Conservation (phyloP, 2,888 invertebrate species). For the Ophioninae sp. region DNA sequence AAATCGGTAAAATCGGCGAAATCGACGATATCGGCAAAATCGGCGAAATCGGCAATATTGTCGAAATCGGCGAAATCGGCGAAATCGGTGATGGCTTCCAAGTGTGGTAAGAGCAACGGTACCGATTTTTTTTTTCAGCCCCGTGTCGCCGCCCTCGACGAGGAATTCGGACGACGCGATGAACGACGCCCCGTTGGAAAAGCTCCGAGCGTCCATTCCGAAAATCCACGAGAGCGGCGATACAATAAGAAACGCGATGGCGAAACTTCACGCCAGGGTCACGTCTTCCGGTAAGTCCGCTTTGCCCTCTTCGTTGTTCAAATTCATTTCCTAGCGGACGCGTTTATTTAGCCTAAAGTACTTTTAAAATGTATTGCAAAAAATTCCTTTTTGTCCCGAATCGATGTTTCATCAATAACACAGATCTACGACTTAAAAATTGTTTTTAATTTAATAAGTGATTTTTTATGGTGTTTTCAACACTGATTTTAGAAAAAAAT, state of each 20-base stretch:
- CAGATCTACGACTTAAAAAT: too few species aligned
- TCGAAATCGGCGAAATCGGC: too few species aligned
- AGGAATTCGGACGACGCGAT: slow-evolving; percentile 75
- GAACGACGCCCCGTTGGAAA: slow-evolving; percentile 78
- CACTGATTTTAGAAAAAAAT: too few species aligned
- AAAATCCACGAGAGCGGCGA: slow-evolving; percentile 77
- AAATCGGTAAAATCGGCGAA: too few species aligned
- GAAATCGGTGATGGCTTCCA: neutral
- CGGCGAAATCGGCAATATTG: too few species aligned
- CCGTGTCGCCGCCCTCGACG: slow-evolving; percentile 72
- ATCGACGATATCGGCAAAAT: too few species aligned
- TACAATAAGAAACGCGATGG: slow-evolving; percentile 73
- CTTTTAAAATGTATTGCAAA: too few species aligned
- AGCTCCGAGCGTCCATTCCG: slow-evolving; percentile 71
- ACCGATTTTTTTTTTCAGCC: slow-evolving; percentile 66
- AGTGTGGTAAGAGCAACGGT: neutral
- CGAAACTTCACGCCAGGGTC: slow-evolving; percentile 78
- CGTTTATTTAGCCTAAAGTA: too few species aligned
- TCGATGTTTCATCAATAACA: too few species aligned
- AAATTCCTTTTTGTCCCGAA: too few species aligned
- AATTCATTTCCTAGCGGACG: neutral
- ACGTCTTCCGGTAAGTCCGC: slow-evolving; percentile 78
- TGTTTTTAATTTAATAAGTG: too few species aligned
- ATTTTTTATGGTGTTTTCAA: too few species aligned
- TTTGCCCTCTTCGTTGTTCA: neutral